A percentile compares a stretch with the other conserved stretches of the same genome.
Conservation (phyloP, 1,140 invertebrate species). For the Nephila pilipes region DNA sequence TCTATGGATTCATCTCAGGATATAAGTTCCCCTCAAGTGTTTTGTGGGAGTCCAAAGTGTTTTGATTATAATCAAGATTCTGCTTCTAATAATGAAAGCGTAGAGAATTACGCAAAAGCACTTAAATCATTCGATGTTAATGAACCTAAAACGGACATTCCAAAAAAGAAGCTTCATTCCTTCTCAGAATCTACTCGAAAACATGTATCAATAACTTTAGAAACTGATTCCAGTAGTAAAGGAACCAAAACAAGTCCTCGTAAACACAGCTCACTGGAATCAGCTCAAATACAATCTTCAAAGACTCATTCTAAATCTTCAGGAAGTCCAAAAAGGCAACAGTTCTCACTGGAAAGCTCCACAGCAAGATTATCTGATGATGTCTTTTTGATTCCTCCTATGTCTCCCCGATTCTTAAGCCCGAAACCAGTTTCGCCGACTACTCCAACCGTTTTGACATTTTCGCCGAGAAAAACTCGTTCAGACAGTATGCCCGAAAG, state of each 20-base stretch:
- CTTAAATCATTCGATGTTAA: not conserved
- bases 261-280: conserved; percentile 63
- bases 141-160: not conserved
- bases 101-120: not conserved
- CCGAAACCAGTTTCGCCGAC: not conserved
- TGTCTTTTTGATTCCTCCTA: not conserved
- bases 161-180: conserved; percentile 28
- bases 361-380: not conserved
- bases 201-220: conserved; percentile 52
- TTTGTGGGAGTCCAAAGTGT: conserved; percentile 33
- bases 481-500: conserved; percentile 72
- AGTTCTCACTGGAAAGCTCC: conserved; percentile 45
- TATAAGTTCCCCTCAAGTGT: conserved; percentile 42
- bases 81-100: not conserved
- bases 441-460: conserved; percentile 35
- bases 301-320: conserved; percentile 25
- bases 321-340: conserved; percentile 58
- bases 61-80: conserved; percentile 43
- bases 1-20: conserved; percentile 72
- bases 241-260: conserved; percentile 39
- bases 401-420: conserved; percentile 22
- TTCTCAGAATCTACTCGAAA: conserved; percentile 44
- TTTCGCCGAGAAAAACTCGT: conserved; percentile 69
- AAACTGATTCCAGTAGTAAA: not conserved
- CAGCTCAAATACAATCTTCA: conserved; percentile 52